Percentiles rank a stretch among this genome's conserved stretches.
Conservation (phyloP, 1,140 invertebrate species). For the Pogonus chalceus region DNA sequence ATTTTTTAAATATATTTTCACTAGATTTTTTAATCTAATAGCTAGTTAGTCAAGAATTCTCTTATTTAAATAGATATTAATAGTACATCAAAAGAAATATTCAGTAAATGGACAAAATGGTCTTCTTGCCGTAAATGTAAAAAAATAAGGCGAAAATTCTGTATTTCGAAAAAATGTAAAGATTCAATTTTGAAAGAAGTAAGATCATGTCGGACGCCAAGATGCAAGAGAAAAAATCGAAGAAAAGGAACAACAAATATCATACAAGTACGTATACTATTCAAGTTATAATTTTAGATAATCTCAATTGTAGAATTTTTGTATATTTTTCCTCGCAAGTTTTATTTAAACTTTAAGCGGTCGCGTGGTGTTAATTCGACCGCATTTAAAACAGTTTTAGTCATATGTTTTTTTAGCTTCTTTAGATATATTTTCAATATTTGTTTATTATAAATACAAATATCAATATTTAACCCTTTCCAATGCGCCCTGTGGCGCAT, state of each 20-base stretch:
- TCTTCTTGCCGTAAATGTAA: not conserved
- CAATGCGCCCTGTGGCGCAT: too few species aligned
- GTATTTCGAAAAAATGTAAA: conserved; percentile 16
- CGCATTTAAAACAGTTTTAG: not conserved
- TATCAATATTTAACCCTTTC: too few species aligned
- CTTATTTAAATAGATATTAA: too few species aligned
- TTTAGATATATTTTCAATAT: not conserved
- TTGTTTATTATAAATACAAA: too few species aligned
- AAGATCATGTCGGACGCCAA: conserved; percentile 23
- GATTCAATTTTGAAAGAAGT: conserved; percentile 26
- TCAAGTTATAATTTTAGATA: not conserved
- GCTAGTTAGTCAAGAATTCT: too few species aligned
- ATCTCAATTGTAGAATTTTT: not conserved
- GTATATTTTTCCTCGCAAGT: not conserved
- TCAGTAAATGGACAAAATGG: not conserved
- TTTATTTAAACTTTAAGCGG: not conserved
- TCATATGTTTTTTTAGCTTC: not conserved
- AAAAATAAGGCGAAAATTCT: not conserved
- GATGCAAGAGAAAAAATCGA: conserved; percentile 24
- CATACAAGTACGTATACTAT: conserved; percentile 18
- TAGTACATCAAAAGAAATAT: not conserved
- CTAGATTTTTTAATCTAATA: too few species aligned
- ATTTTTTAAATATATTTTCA: too few species aligned
- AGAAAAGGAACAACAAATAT: conserved; percentile 21
- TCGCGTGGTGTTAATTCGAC: not conserved